Conservation (phyloP, 2,888 invertebrate genomes). For the Alloscopus bannaensis region DNA sequence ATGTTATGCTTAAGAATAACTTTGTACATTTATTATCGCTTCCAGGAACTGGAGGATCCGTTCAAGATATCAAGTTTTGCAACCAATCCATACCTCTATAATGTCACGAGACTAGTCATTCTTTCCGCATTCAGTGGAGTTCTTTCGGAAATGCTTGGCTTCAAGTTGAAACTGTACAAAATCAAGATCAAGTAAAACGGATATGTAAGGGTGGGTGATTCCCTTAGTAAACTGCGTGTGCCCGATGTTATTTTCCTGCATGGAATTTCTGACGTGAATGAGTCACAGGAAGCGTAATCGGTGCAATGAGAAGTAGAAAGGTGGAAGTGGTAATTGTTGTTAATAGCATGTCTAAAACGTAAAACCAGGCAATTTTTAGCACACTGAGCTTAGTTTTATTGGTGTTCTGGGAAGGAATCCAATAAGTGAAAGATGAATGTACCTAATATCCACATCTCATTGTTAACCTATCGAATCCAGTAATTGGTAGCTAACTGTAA, state of each 20-base stretch:
- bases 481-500: not conserved
- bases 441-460: slow-evolving; percentile 7
- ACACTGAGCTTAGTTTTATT: slow-evolving; percentile 15
- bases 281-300: not conserved
- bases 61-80: slow-evolving; percentile 97
- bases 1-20: not conserved
- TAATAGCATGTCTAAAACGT: not conserved
- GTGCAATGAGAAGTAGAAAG: not conserved
- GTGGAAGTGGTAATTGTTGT: not conserved
- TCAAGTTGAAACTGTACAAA: slow-evolving; percentile 97
- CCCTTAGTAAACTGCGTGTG: too few species aligned
- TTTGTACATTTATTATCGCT: slow-evolving; percentile 8
- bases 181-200: slow-evolving; percentile 87
- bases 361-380: too few species aligned
- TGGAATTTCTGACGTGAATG: not conserved
- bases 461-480: too few species aligned
- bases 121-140: slow-evolving; percentile 96
- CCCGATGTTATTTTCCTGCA: not conserved
- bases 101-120: slow-evolving; percentile 95
- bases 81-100: slow-evolving; percentile 96
- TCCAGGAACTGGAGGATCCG: slow-evolving; percentile 93
- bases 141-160: slow-evolving; percentile 96
- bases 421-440: slow-evolving; percentile 24
- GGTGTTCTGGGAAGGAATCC: not conserved
- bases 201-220: not conserved